Base-by-base conservation (phyloP, 2,888 invertebrate species). In the Dasysyrphus albostriatus region DNA sequence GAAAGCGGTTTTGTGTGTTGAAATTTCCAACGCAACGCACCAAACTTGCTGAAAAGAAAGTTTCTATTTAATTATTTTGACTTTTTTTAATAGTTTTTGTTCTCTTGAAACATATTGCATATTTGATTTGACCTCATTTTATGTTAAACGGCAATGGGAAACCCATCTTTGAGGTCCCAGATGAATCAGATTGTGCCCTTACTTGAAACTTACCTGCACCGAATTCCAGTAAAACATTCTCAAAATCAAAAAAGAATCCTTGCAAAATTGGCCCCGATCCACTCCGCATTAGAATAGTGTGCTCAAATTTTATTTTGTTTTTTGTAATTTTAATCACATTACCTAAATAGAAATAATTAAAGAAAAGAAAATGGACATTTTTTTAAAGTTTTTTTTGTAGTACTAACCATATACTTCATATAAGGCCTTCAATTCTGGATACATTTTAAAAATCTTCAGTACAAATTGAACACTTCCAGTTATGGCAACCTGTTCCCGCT, bases 361-460 rank as follows among this genome's bases (percentile, higher is more conserved):
- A n/a, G n/a, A n/a, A n/a, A n/a, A n/a, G n/a, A n/a, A n/a, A n/a
- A n/a, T n/a, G n/a, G n/a, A n/a, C n/a, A n/a, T n/a, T n/a, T n/a
- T n/a, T n/a, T n/a, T n/a, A n/a, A n/a, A n/a, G n/a, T n/a, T n/a
- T n/a, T n/a, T n/a, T n/a, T n/a, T n/a, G n/a, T n/a, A n/a, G n/a
- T n/a, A n/a, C n/a, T n/a, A n/a, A 92, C 92, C 92, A 77, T 91
- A 92, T 32, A 91, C 89, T 88, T 91, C 91, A 90, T 90, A 92
- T 54, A 92, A 59, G 1, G 89, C 89, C 59, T 89, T 89, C 2
- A 91, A 78, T 0, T 90, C 81, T 1, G 90, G 88, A 67, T 91
- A 88, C 24, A 79, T 29, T 81, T 83, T 87, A 0, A 72, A 79
- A 16, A 49, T 83, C 39, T 78, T 87, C 65, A 82, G 2, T 1